Evolutionary conservation across 2,797 vertebrate species (phyloP).

Genomic region (Syndactyla subalaris): DNA sequence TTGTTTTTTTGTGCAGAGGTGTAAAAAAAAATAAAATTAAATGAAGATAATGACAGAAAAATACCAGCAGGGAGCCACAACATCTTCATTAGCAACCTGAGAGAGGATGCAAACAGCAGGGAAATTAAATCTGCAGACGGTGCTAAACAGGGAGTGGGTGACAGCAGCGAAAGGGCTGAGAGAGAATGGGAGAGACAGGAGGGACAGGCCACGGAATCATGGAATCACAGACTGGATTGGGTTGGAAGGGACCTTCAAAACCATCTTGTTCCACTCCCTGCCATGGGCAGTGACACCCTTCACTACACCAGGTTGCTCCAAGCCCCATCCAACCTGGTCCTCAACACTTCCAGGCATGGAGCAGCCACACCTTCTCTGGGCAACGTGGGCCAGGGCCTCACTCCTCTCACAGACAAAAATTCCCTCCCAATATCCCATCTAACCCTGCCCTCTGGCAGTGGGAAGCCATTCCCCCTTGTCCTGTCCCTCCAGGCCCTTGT

Average conservation of each 20-base stretch:
- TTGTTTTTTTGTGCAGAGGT: neutral
- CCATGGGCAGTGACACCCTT: neutral
- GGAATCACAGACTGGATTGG: neutral
- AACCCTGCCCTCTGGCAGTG: neutral
- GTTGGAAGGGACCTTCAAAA: neutral
- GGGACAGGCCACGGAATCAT: neutral
- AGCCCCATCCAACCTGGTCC: fast-evolving
- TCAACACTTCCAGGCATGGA: neutral
- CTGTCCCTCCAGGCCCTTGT: neutral
- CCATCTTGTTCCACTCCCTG: neutral
- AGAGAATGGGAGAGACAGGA: neutral
- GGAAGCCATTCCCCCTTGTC: neutral
- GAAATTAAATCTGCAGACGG: neutral
- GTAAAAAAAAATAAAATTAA: neutral
- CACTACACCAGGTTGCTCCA: fast-evolving
- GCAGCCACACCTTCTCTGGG: neutral
- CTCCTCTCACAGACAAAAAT: neutral
- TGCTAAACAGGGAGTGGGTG: neutral
- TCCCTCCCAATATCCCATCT: neutral
- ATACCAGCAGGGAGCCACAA: slow-evolving; percentile 9
- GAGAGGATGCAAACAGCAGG: slow-evolving; percentile 14
- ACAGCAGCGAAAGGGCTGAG: neutral
- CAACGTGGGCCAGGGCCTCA: fast-evolving
- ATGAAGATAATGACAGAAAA: slow-evolving; percentile 36
- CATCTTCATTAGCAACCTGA: slow-evolving; percentile 27